Conservation (phyloP, 2,797 vertebrate genomes). For the Notoglanidium macrostoma region DNA sequence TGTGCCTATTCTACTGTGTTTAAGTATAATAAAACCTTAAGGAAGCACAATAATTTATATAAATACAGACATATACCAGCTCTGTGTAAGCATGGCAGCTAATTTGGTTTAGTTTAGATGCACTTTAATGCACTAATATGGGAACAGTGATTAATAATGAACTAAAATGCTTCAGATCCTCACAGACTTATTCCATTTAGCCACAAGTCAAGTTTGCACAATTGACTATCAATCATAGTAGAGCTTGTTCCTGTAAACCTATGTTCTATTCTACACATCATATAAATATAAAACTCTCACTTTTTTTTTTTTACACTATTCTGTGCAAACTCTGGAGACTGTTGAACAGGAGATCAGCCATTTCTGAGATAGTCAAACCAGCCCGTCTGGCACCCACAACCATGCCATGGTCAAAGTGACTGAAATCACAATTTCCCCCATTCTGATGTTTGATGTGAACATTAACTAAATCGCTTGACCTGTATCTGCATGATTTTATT, state of each 20-base stretch:
- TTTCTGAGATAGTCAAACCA: not conserved
- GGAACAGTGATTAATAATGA: not conserved
- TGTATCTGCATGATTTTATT: not conserved
- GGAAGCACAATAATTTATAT: not conserved
- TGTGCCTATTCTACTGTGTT: not conserved
- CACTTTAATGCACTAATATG: not conserved
- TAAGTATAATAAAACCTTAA: not conserved
- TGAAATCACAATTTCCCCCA: not conserved
- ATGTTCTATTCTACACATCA: not conserved
- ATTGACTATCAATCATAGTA: not conserved
- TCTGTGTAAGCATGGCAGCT: not conserved
- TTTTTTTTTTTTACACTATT: not conserved
- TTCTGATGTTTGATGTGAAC: not conserved
- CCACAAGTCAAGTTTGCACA: not conserved
- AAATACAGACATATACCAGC: not conserved
- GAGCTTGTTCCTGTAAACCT: not conserved
- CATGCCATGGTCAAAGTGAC: not conserved
- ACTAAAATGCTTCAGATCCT: not conserved
- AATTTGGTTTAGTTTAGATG: not conserved
- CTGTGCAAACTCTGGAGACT: not conserved
- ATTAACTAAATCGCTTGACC: not conserved
- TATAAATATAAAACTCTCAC: not conserved
- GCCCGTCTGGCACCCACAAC: not conserved
- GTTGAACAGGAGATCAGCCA: not conserved
- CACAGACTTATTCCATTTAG: not conserved